A percentile compares a stretch with the other conserved stretches of the same genome.
phyloP scores from a whole-genome alignment of 2,888 invertebrate species.

The Lordiphosa fenestrarum region DNA sequence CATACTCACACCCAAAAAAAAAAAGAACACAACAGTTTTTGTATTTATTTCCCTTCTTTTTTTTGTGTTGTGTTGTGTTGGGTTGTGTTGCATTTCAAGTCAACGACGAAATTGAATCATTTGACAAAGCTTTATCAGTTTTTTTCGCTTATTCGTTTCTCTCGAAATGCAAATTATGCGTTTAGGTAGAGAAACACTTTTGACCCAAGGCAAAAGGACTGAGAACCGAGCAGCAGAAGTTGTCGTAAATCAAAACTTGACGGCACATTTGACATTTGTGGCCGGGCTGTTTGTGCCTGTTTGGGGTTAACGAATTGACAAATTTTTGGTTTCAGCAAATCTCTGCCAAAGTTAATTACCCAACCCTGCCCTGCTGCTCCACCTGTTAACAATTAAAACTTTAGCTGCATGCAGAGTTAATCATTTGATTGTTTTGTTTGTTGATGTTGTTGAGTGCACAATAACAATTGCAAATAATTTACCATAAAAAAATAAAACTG shows the following conservation, averaged over 20 bases:
- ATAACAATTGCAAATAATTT: slow-evolving; percentile 42
- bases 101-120: slow-evolving; percentile 71
- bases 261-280: too few species aligned
- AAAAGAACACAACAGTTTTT: slow-evolving; percentile 32
- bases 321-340: too few species aligned
- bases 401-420: slow-evolving; percentile 27
- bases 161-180: slow-evolving; percentile 66
- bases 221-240: slow-evolving; percentile 7
- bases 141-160: slow-evolving; percentile 16
- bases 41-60: slow-evolving; percentile 22
- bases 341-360: too few species aligned
- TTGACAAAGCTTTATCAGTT: slow-evolving; percentile 67
- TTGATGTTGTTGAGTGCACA: slow-evolving; percentile 22
- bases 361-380: slow-evolving; percentile 7
- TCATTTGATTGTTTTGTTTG: slow-evolving; percentile 11
- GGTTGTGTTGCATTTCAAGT: slow-evolving; percentile 52
- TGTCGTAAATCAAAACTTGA: slow-evolving; percentile 10
- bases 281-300: too few species aligned
- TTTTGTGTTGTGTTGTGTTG: slow-evolving; percentile 26
- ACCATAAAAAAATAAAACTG: slow-evolving; percentile 18
- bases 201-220: slow-evolving; percentile 28
- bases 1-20: slow-evolving; percentile 23
- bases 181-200: slow-evolving; percentile 47
- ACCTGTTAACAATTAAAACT: slow-evolving; percentile 25
- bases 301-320: background rate